Conservation (phyloP, 2,797 vertebrate genomes). For the Rhinatrema bivittatum region DNA sequence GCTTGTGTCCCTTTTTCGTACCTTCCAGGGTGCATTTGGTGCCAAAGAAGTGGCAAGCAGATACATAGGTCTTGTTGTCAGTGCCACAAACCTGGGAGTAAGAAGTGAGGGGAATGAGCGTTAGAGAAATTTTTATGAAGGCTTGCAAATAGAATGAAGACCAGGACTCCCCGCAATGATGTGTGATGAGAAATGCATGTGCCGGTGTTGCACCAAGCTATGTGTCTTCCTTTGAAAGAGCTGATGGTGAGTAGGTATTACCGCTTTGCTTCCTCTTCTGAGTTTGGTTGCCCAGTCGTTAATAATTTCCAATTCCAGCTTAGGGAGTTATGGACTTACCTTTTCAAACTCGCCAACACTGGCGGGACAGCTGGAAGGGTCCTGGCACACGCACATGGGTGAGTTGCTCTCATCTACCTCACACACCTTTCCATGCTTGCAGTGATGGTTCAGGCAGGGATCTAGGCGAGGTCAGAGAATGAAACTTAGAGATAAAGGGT, state of each 20-base stretch:
- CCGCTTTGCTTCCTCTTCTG: too few species aligned
- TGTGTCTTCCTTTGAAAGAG: too few species aligned
- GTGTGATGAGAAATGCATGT: too few species aligned
- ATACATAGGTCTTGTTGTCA: slow-evolving; percentile 95
- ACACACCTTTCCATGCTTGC: slow-evolving; percentile 96
- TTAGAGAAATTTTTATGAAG: too few species aligned
- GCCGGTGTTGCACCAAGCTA: too few species aligned
- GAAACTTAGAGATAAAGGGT: slow-evolving; percentile 13
- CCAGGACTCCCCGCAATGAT: too few species aligned
- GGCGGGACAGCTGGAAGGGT: slow-evolving; percentile 79
- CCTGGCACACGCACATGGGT: slow-evolving; percentile 96
- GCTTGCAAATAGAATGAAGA: too few species aligned
- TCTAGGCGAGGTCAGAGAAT: slow-evolving; percentile 51
- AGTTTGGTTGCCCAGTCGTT: too few species aligned
- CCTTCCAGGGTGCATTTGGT: slow-evolving; percentile 95
- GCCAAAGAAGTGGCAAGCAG: slow-evolving; percentile 95
- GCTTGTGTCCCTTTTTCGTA: slow-evolving; percentile 97
- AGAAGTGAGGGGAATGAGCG: too few species aligned
- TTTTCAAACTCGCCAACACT: slow-evolving; percentile 82
- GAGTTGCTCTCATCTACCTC: slow-evolving; percentile 88
- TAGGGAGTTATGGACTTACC: slow-evolving; percentile 67
- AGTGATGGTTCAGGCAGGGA: slow-evolving; percentile 89
- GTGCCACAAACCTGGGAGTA: slow-evolving; percentile 83
- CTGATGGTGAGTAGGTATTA: too few species aligned
- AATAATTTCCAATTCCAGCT: too few species aligned